phyloP scores from a whole-genome alignment of 2,888 invertebrate genomes.

The Amiota communis region DNA sequence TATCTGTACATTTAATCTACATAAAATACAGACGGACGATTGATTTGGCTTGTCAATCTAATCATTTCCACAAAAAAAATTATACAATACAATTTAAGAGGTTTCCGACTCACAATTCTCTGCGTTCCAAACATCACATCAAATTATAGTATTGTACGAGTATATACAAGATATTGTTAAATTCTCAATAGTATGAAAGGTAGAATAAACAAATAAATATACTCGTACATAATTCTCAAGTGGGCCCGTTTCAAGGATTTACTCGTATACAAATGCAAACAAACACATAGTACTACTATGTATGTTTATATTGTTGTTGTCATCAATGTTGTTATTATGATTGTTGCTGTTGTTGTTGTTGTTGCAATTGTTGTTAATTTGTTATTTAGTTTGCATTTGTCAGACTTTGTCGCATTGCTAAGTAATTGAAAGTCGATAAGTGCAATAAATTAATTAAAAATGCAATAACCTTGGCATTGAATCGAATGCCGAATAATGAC shows the following conservation, averaged over 20 bases:
- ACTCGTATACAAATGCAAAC: conserved; percentile 12
- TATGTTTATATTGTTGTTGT: conserved; percentile 32
- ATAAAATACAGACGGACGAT: too few relatives aligned
- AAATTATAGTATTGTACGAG: too few relatives aligned
- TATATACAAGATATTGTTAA: not conserved
- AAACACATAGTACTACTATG: not conserved
- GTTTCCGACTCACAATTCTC: too few relatives aligned
- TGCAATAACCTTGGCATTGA: conserved; percentile 64
- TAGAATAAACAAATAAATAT: not conserved
- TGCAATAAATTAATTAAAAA: conserved; percentile 55
- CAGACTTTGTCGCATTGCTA: conserved; percentile 43
- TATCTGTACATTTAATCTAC: too few relatives aligned
- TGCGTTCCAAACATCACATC: too few relatives aligned
- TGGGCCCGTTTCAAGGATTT: conserved; percentile 13
- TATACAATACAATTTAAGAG: too few relatives aligned
- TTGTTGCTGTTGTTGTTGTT: conserved; percentile 36
- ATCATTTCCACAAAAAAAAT: too few relatives aligned
- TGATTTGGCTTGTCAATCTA: too few relatives aligned
- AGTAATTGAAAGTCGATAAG: conserved; percentile 66
- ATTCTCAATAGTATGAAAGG: not conserved
- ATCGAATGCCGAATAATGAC: conserved; percentile 55
- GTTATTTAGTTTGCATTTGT: conserved; percentile 13
- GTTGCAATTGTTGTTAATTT: conserved; percentile 5
- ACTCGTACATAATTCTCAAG: not conserved
- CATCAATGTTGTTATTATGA: conserved; percentile 19